phyloP scores from a whole-genome alignment of 2,797 vertebrate species.

The Buceros bicornis region DNA sequence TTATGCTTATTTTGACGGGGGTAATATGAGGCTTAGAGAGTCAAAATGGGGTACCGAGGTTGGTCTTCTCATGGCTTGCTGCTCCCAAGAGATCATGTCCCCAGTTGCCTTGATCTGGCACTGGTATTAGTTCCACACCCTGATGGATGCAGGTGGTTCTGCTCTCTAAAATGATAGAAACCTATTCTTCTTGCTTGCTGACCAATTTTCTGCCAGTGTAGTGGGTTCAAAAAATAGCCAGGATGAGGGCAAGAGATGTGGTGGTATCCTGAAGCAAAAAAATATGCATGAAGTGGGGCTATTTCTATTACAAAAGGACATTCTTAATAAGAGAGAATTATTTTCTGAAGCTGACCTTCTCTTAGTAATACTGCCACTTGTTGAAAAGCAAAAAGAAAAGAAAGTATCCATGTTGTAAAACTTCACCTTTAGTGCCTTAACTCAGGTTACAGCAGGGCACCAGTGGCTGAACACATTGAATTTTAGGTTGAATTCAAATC shows the following conservation, averaged over 20 bases:
- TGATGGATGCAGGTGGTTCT: background rate
- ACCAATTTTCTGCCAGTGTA: background rate
- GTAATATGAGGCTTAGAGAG: background rate
- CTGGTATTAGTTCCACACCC: background rate
- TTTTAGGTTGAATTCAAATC: background rate
- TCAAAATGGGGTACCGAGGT: background rate
- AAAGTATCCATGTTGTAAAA: background rate
- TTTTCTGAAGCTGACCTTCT: slow-evolving; percentile 12
- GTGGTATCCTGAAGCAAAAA: background rate
- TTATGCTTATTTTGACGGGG: background rate
- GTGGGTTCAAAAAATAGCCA: background rate
- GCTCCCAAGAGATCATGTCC: background rate
- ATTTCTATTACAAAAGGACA: background rate
- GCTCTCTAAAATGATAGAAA: background rate
- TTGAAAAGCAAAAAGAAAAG: background rate
- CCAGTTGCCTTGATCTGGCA: background rate
- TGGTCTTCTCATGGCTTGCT: background rate
- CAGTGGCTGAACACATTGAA: background rate
- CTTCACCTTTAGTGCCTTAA: background rate
- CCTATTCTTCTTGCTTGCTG: background rate
- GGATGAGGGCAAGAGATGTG: background rate
- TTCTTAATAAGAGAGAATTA: background rate
- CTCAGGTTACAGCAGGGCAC: background rate
- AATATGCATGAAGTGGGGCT: background rate
- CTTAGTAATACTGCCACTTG: background rate